phyloP scores from a whole-genome alignment of 2,888 invertebrate species.

The Neoscelio sp. region DNA sequence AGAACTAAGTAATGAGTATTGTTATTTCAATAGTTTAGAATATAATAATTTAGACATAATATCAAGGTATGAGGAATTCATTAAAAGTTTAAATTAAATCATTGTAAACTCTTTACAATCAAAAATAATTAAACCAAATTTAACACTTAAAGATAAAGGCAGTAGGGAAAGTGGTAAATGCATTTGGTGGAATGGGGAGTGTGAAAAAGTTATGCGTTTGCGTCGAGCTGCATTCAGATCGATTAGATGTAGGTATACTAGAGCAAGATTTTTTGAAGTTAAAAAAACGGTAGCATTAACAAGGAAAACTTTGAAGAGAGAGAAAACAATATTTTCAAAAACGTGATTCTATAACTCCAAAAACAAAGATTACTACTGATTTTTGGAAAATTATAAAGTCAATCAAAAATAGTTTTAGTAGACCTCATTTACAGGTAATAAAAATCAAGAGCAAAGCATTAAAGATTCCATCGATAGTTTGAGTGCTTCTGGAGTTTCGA shows the following conservation, averaged over 20 bases:
- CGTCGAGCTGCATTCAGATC: conserved; percentile 23
- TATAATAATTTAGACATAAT: neutral
- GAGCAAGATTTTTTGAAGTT: conserved; percentile 5
- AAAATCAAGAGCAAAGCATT: neutral
- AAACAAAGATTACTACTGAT: neutral
- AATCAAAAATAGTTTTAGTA: conserved; percentile 18
- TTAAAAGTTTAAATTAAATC: too few species aligned
- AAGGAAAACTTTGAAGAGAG: conserved; percentile 16
- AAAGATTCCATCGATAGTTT: neutral
- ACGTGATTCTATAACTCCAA: conserved; percentile 16
- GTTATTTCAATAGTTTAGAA: neutral
- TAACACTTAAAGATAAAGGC: too few species aligned
- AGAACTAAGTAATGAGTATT: neutral
- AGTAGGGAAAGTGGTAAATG: neutral
- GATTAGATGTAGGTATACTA: conserved; percentile 4
- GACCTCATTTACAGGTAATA: neutral
- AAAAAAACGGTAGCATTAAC: conserved; percentile 23
- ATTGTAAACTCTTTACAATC: too few species aligned
- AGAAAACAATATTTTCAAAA: conserved; percentile 3
- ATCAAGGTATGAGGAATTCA: neutral
- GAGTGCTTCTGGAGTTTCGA: neutral
- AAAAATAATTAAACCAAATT: too few species aligned
- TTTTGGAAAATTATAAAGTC: conserved; percentile 43
- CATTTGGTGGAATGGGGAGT: conserved; percentile 47
- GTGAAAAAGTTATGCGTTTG: conserved; percentile 3